Evolutionary conservation across 1,140 invertebrate species (phyloP), one percentile per base, ranked within the genome.

Genomic region (Heliconius melpomene): DNA sequence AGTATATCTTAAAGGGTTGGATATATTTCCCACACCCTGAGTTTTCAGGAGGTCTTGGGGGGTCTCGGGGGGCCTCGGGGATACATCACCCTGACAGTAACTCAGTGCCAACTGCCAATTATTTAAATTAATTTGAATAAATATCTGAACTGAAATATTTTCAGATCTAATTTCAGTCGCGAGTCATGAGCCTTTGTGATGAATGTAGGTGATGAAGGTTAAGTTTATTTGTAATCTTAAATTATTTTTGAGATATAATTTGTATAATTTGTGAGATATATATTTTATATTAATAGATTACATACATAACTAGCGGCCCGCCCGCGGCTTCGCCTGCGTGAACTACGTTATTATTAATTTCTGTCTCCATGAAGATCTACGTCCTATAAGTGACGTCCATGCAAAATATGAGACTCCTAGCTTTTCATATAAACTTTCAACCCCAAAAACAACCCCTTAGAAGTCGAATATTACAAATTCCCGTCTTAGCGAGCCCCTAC

Each of bases 71-170:
- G 1, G 0, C 16, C 40, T 46, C 13, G 40, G 40, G 13, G 11
- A 26, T 13, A 23, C 9, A 16, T 29, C 60, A 66, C 11, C 26
- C 9, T n/a, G 38, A 36, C 52, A 73, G 50, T 73, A 71, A 52
- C 75, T 40, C 50, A 60, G 29, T 57, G 77, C 36, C 71, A 73
- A 73, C 71, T 60, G 77, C 8, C 70, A 57, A 79, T 66, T 79
- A 74, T 74, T 79, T 74, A 74, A 79, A 79, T 79, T 40, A 79
- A 66, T 29, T 66, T 29, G 13, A 79, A 79, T 71, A 77, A 77
- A 77, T 54, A 29, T 40, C 74, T 60, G 74, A 18, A 2, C 13
- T 66, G n/a, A 75, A 75, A 36, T 60, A 75, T 75, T 75, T 75
- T 13, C 40, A 57, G 52, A 32, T 36, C 9, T 60, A 26, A 60